Percentiles rank a stretch among this genome's conserved stretches.
These are phyloP conservation scores for Tachyglossus aculeatus DNA, from an alignment of 2,797 vertebrate genomes.

Conservation along the genomic window DNA sequence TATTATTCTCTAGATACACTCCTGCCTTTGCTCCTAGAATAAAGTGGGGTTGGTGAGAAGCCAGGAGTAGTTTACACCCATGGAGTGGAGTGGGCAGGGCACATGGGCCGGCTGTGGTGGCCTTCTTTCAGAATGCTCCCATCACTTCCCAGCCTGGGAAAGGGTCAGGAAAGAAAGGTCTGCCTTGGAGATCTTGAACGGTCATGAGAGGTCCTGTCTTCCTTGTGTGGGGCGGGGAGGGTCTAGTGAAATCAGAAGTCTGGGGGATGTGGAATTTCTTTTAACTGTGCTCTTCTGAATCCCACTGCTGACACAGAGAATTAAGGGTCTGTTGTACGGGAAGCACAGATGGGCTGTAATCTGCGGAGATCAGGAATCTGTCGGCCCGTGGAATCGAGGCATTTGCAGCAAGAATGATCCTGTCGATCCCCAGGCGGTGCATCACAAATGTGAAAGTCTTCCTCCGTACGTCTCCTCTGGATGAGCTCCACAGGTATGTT, in stretches of 20 bases:
- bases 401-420: not conserved
- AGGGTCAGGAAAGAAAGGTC: no score
- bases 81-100: no score
- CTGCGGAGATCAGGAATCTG: not conserved
- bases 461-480: not conserved
- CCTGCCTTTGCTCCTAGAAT: no score
- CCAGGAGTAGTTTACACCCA: no score
- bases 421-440: not conserved
- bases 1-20: no score
- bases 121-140: no score
- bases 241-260: not conserved
- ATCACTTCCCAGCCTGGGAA: no score
- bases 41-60: no score
- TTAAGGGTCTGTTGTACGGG: not conserved
- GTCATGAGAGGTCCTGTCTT: no score
- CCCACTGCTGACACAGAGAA: not conserved
- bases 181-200: no score
- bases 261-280: not conserved
- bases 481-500: constrained; percentile 8
- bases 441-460: not conserved
- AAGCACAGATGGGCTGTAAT: not conserved
- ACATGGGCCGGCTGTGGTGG: no score
- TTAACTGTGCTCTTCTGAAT: not conserved
- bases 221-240: no score
- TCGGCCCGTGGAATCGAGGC: not conserved